Evolutionary conservation across 2,113 vertebrate species (phyloP), one percentile per base, ranked within the genome.

Genomic region (Turnix velox): DNA sequence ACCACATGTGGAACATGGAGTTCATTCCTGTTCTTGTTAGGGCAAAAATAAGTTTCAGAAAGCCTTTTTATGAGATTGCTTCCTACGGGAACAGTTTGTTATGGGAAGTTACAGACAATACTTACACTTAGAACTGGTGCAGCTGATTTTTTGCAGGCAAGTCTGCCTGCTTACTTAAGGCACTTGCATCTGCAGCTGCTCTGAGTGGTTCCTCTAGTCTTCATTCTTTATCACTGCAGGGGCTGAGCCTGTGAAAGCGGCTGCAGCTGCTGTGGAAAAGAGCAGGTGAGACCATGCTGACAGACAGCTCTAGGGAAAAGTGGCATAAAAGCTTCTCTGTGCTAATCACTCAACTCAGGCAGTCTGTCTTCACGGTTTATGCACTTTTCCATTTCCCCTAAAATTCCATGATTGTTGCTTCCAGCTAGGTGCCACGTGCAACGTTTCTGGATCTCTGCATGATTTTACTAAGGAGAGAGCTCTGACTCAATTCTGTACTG

Each of bases 261-360:
- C 92, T 94, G 93, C 84, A 94, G 88, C 91, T 94, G 73, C 88
- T 79, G 54, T 65, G 43, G 57, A 75, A 85, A 62, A 59, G 77
- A 93, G 67, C 95, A 95, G 80, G 92, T 95, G 84, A 95, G 91
- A 68, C 58, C 69, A 42, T 15, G 55, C 58, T 84, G 84, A 83
- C 43, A 84, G 76, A 40, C 57, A 72, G 69, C 75, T 81, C 78
- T 73, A 42, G 55, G 61, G 61, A 78, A 76, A 84, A 87, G 25
- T 24, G 14, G 12, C 28, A 9, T 72, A 45, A 82, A 82, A 72
- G 33, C 69, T 75, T 35, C 62, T 88, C 77, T 76, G 25, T 84
- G 39, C 69, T 84, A 45, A 68, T 81, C 43, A 11, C 28, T 68
- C 2, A 1, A n/a, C 39, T 83, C 5, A 14, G 65, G 31, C 52